Conservation (phyloP, 2,113 vertebrate genomes). For the Cavia aperea region DNA sequence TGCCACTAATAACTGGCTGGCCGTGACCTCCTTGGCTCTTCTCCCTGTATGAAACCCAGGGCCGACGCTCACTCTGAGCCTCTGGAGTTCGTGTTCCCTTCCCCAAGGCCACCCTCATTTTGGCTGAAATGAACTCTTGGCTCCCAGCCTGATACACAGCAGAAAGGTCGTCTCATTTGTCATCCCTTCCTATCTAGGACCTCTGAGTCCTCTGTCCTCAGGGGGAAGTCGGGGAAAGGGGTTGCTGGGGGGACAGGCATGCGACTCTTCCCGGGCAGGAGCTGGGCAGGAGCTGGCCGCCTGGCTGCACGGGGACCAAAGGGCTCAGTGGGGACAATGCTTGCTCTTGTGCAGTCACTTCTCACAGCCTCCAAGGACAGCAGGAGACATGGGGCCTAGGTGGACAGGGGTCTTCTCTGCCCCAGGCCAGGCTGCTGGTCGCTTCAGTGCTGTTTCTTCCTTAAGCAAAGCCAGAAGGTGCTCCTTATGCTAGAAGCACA, state of each 20-base stretch:
- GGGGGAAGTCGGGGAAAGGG: not conserved
- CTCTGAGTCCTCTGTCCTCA: not conserved
- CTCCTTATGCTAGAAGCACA: not conserved
- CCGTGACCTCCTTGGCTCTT: not conserved
- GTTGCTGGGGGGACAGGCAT: not conserved
- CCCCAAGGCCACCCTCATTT: not conserved
- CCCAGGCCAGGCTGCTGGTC: not conserved
- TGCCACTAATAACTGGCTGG: too few relatives aligned
- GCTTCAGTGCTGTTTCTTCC: not conserved
- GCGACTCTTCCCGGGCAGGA: too few relatives aligned
- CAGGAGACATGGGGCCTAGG: fast-evolving
- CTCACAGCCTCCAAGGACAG: not conserved
- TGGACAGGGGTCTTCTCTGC: fast-evolving
- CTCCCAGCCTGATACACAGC: fast-evolving
- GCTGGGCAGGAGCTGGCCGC: not conserved
- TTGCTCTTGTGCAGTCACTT: not conserved
- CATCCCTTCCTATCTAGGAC: not conserved
- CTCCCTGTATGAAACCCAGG: not conserved
- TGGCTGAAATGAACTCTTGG: not conserved
- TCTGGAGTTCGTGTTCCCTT: not conserved
- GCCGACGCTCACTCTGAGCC: not conserved
- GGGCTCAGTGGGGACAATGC: not conserved
- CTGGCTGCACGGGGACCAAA: not conserved
- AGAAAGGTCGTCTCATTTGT: not conserved
- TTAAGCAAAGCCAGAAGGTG: not conserved